These are phyloP conservation scores for Nothoprocta pentlandii DNA, from an alignment of 2,113 vertebrate genomes.

Conservation along the genomic window DNA sequence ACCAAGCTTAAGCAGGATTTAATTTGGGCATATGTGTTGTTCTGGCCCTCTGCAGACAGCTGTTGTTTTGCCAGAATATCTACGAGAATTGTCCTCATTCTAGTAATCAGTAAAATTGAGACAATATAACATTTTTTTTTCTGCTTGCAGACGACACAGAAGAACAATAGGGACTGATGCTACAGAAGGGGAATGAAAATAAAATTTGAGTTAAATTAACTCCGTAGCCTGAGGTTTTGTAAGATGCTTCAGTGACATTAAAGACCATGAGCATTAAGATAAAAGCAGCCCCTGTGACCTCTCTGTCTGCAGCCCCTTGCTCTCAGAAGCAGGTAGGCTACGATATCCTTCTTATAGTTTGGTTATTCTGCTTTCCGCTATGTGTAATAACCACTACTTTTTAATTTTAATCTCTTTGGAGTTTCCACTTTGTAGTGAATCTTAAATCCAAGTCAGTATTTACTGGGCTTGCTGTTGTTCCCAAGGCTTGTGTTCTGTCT, in stretches of 20 bases:
- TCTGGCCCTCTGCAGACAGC: neutral
- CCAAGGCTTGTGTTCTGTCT: rapidly evolving
- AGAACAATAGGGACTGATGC: neutral
- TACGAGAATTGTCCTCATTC: neutral
- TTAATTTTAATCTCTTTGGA: neutral
- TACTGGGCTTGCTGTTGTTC: neutral
- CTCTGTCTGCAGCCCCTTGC: neutral
- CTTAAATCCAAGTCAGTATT: neutral
- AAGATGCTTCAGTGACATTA: neutral
- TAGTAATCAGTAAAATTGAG: conserved; percentile 5
- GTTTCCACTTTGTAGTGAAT: neutral
- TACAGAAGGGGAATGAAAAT: conserved; percentile 6
- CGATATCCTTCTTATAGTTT: neutral
- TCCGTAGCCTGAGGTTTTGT: neutral
- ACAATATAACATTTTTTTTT: conserved; percentile 22
- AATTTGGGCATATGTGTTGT: neutral
- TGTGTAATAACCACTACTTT: neutral
- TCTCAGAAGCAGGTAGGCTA: neutral
- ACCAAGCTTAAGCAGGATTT: neutral
- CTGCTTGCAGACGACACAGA: neutral
- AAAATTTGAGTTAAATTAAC: conserved; percentile 5
- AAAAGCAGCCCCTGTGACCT: neutral
- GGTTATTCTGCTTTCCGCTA: neutral
- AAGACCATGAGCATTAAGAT: neutral
- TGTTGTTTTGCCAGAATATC: neutral